phyloP scores from a whole-genome alignment of 2,888 invertebrate species.

The Eurois occulta region DNA sequence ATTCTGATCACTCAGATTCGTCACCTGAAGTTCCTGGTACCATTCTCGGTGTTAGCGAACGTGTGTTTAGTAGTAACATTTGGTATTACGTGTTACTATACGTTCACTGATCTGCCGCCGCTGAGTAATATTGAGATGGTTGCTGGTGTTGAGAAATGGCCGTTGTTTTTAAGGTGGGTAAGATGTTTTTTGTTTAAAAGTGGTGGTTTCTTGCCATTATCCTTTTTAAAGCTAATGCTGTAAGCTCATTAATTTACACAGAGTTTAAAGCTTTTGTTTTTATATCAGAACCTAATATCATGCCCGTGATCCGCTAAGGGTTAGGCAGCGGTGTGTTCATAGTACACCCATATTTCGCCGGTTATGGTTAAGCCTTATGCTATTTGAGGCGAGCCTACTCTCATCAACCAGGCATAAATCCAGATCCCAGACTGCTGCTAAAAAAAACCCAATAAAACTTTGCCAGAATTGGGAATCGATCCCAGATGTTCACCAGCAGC shows the following conservation, averaged over 20 bases:
- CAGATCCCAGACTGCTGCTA: not conserved
- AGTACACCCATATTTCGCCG: too few relatives aligned
- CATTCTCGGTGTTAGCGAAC: conserved; percentile 97
- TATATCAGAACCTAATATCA: not conserved
- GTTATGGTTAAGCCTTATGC: not conserved
- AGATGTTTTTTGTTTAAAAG: not conserved
- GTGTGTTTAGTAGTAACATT: conserved; percentile 94
- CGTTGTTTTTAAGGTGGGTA: conserved; percentile 94
- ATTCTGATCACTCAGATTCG: conserved; percentile 92
- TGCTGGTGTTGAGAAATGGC: conserved; percentile 91
- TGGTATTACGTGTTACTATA: conserved; percentile 95
- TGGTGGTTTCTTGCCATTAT: not conserved
- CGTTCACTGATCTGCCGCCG: conserved; percentile 90
- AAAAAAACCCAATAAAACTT: not conserved
- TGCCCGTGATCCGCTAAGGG: not conserved
- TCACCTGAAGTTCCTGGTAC: conserved; percentile 95
- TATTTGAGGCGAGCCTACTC: not conserved
- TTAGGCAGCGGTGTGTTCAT: too few relatives aligned
- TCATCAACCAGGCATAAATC: not conserved
- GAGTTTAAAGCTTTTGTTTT: not conserved
- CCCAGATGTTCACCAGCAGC: not conserved
- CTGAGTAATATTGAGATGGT: conserved; percentile 76
- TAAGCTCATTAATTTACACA: not conserved
- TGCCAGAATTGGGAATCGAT: not conserved
- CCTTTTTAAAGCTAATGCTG: not conserved